A percentile compares a stretch with the other conserved stretches of the same genome.
These are phyloP conservation scores for Fopius arisanus DNA, from an alignment of 1,140 invertebrate species.

Conservation along the genomic window DNA sequence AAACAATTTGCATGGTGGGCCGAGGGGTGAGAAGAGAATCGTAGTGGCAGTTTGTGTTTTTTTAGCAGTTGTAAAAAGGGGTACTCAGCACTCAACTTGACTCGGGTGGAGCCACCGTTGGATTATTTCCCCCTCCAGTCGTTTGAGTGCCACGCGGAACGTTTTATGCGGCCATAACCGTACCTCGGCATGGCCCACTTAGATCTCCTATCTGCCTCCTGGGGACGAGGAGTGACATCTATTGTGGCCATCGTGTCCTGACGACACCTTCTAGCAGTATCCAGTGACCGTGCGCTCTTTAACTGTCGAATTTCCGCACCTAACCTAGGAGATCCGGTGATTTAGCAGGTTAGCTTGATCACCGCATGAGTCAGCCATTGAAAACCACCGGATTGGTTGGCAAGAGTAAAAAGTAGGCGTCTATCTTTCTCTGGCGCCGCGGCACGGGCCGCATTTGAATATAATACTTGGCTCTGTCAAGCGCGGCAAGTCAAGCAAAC, in stretches of 20 bases:
- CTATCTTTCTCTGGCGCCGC: conserved; percentile 42
- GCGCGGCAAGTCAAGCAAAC: conserved; percentile 49
- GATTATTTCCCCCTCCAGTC: conserved; percentile 30
- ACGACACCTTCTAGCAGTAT: background rate
- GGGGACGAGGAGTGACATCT: conserved; percentile 51
- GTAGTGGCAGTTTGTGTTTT: conserved; percentile 56
- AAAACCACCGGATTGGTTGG: background rate
- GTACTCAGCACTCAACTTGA: conserved; percentile 39
- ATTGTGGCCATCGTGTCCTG: conserved; percentile 46
- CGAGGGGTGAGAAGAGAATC: conserved; percentile 51
- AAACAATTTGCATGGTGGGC: conserved; percentile 64
- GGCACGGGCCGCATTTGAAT: conserved; percentile 57
- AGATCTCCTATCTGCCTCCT: conserved; percentile 62
- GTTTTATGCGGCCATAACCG: conserved; percentile 65
- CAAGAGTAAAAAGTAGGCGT: background rate
- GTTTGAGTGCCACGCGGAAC: conserved; percentile 35
- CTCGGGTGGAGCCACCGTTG: conserved; percentile 28
- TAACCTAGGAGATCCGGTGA: background rate
- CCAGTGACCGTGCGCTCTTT: background rate
- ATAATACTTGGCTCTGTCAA: conserved; percentile 56
- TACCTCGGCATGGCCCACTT: conserved; percentile 65
- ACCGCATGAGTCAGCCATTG: background rate
- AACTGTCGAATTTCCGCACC: background rate
- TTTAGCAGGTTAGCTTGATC: background rate
- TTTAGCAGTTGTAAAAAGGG: conserved; percentile 55